phyloP scores from a whole-genome alignment of 2,113 vertebrate species.

The Semicossyphus pulcher region DNA sequence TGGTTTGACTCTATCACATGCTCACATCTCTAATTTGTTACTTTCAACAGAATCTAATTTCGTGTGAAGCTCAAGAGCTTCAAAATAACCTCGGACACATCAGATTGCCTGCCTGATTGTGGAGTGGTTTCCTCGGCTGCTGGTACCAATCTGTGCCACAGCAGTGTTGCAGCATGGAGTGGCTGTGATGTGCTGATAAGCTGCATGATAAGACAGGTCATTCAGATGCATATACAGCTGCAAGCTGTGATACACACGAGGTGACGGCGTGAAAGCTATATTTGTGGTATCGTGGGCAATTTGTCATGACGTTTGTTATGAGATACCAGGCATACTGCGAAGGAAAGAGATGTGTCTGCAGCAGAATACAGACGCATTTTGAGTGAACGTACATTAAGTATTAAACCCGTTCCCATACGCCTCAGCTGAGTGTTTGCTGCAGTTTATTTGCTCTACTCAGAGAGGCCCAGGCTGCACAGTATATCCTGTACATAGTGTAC shows the following conservation, averaged over 20 bases:
- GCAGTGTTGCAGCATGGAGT: no score
- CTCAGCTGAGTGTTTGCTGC: not conserved
- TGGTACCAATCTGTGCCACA: not conserved
- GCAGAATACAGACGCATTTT: not conserved
- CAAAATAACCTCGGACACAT: not conserved
- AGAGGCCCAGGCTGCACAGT: not conserved
- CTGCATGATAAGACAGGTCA: not conserved
- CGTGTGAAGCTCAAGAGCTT: not conserved
- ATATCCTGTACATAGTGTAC: constrained; percentile 46
- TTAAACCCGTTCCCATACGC: not conserved
- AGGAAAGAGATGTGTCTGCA: not conserved
- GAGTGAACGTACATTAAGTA: not conserved
- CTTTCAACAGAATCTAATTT: constrained; percentile 6
- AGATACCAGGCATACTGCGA: not conserved
- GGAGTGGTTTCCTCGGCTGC: not conserved
- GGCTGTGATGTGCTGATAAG: not conserved
- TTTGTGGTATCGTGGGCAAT: not conserved
- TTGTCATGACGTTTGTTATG: not conserved
- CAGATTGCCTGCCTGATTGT: not conserved
- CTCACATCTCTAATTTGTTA: not conserved
- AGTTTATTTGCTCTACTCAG: constrained; percentile 18
- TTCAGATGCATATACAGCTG: not conserved
- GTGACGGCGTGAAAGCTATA: not conserved
- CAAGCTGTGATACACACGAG: not conserved
- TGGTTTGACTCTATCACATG: not conserved